A percentile compares a stretch with the other conserved stretches of the same genome.
These are phyloP conservation scores for Silurus glanis DNA, from an alignment of 2,113 vertebrate genomes.

Conservation along the genomic window DNA sequence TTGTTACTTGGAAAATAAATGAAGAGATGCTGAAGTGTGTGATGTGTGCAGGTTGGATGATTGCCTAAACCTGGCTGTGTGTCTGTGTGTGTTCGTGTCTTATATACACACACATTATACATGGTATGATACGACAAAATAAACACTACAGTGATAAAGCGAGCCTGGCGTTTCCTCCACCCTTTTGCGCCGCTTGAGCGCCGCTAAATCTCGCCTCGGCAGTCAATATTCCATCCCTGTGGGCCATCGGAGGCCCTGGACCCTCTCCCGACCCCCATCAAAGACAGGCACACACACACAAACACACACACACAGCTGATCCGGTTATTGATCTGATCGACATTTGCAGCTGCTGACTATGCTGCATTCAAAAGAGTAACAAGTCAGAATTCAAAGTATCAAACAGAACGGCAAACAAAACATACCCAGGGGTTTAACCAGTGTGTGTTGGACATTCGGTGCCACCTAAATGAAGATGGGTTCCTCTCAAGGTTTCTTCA, in stretches of 20 bases:
- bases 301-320: slow-evolving; percentile 43
- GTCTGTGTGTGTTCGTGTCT: background rate
- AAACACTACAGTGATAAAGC: slow-evolving; percentile 25
- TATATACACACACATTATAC: background rate
- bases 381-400: slow-evolving; percentile 21
- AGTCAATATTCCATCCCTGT: slow-evolving; percentile 38
- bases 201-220: slow-evolving; percentile 39
- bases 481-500: too few species aligned
- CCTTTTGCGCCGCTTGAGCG: slow-evolving; percentile 1
- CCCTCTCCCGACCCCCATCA: slow-evolving; percentile 25
- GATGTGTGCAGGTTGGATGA: background rate
- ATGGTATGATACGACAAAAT: slow-evolving; percentile 10
- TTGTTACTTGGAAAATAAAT: background rate
- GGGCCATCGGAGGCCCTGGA: background rate
- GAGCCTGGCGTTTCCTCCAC: background rate
- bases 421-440: background rate
- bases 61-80: background rate
- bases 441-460: background rate
- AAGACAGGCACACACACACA: slow-evolving; percentile 24
- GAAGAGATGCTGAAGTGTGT: background rate
- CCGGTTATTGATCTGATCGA: slow-evolving; percentile 59
- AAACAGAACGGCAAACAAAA: background rate
- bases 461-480: too few species aligned
- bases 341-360: slow-evolving; percentile 58
- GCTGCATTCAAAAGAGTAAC: slow-evolving; percentile 33